Conservation (phyloP, 2,888 invertebrate genomes). For the Xestia xanthographa region DNA sequence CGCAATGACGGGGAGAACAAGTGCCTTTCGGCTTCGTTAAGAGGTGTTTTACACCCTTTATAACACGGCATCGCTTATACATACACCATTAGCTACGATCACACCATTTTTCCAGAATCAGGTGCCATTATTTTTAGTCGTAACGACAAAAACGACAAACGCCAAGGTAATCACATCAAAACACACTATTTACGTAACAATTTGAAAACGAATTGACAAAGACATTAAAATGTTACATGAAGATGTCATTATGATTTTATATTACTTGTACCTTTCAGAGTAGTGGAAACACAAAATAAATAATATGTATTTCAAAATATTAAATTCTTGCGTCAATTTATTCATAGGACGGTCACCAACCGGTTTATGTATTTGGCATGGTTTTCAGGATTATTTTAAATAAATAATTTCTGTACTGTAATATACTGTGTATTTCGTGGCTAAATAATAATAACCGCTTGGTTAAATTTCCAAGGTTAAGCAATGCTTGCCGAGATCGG, state of each 20-base stretch:
- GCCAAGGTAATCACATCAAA: conserved; percentile 30
- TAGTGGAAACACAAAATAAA: not conserved
- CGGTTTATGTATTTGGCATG: not conserved
- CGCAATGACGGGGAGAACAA: too few relatives aligned
- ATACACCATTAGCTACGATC: not conserved
- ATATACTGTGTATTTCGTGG: not conserved
- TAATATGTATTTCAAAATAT: not conserved
- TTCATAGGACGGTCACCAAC: not conserved
- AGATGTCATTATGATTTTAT: conserved; percentile 13
- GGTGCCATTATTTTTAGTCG: conserved; percentile 27
- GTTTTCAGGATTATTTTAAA: not conserved
- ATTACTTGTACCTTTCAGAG: not conserved
- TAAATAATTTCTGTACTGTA: not conserved
- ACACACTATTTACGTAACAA: conserved; percentile 15
- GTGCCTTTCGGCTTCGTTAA: too few relatives aligned
- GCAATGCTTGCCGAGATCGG: not conserved
- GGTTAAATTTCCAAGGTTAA: not conserved
- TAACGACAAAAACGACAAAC: conserved; percentile 22
- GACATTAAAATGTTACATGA: conserved; percentile 22
- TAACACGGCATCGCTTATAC: too few relatives aligned
- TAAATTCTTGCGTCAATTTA: not conserved
- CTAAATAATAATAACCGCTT: not conserved
- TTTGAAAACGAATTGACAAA: conserved; percentile 33
- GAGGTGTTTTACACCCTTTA: too few relatives aligned
- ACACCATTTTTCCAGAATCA: conserved; percentile 28